Base-by-base conservation (phyloP, 2,888 invertebrate species). In the Herminia tarsipennalis region DNA sequence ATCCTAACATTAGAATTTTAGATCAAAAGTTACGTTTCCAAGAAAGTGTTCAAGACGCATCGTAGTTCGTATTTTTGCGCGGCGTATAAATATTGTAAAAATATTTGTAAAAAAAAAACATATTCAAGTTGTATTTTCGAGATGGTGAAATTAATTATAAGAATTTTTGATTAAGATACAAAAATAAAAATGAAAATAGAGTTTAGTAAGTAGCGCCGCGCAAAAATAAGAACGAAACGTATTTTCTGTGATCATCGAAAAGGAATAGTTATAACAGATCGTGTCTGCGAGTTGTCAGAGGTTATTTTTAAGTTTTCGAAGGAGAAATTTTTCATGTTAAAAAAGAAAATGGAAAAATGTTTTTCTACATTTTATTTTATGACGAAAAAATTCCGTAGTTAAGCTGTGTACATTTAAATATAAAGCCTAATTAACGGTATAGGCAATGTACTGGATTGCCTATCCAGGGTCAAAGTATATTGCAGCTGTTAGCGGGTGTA, bases 1-100 rank as follows among this genome's bases (percentile, higher is more conserved):
- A 89, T 91, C 91, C 91, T 90, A 81, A 88, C 79, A 74, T 88
- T 90, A 90, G 89, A 86, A 79, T 69, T 83, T 83, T 90, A 90
- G 88, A 84, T 75, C 84, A 75, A 86, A 86, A 81, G 79, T 83
- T 87, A 85, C 90, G 90, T 90, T 90, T 90, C 90, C 90, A 87
- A 83, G 86, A 81, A 90, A 89, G 89, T 90, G 89, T 90, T 90
- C 90, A 88, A 67, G 73, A 71, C 73, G 56, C 71, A 73, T 54
- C 52, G 59, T 56, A 54, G 59, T 67, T 64, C 62, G 48, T 65
- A 65, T 74, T 78, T 76, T 76, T 77, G 75, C 66, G 76, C 65
- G 70, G 56, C 69, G 49, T 41, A 57, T 44, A 49, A 2, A 16
- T 12, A 28, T 38, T 65, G 56, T 70, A 70, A 66, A 50, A 52